phyloP scores from a whole-genome alignment of 2,113 vertebrate species.

The Chiloscyllium plagiosum region DNA sequence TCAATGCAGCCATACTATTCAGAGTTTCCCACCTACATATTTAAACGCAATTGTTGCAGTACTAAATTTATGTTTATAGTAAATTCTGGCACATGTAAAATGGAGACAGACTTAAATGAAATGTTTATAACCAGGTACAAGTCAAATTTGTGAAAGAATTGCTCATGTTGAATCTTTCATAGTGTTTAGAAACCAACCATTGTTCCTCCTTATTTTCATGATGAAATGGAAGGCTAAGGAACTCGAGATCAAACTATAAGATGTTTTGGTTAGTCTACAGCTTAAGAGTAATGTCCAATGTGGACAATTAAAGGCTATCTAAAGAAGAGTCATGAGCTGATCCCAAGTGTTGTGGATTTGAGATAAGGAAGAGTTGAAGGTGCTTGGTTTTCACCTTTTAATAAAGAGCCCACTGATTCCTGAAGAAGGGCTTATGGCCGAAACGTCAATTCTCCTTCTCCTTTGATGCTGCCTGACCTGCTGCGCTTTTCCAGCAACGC shows the following conservation, averaged over 20 bases:
- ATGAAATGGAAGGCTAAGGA: neutral
- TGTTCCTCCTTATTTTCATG: neutral
- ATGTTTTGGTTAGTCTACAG: no score
- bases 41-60: neutral
- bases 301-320: neutral
- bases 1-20: neutral
- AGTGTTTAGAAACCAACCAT: neutral
- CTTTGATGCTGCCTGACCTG: no score
- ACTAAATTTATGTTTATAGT: neutral
- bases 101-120: neutral
- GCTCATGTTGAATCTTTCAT: neutral
- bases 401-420: neutral
- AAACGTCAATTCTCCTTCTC: no score
- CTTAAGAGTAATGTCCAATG: no score
- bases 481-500: no score
- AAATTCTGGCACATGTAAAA: neutral
- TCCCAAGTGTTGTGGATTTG: no score
- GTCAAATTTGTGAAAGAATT: neutral
- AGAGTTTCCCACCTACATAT: neutral
- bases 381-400: neutral
- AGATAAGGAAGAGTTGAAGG: neutral
- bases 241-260: neutral
- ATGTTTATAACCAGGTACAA: neutral
- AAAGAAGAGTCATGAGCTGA: neutral
- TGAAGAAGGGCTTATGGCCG: no score